Conservation (phyloP, 2,797 vertebrate genomes). For the Dermochelys coriacea region DNA sequence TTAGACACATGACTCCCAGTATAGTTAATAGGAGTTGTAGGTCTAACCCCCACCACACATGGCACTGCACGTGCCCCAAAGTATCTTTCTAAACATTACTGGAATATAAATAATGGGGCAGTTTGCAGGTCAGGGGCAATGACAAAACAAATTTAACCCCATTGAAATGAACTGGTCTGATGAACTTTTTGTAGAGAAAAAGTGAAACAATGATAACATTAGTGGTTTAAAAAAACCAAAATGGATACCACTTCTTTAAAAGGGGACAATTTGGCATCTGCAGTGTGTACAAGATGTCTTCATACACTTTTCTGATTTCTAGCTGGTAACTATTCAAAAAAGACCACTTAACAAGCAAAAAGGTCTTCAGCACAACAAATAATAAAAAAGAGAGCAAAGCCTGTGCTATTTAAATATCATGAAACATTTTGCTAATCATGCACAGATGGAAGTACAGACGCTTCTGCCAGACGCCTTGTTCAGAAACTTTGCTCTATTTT, state of each 20-base stretch:
- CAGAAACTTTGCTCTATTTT: conserved; percentile 84
- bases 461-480: conserved; percentile 81
- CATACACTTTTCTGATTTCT: conserved; percentile 68
- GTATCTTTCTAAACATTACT: accelerated
- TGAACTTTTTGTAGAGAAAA: neutral
- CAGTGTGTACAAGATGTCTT: conserved; percentile 70
- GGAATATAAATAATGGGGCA: accelerated
- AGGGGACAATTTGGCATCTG: conserved; percentile 71
- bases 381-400: conserved; percentile 80
- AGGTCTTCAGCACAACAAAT: conserved; percentile 74
- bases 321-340: conserved; percentile 68
- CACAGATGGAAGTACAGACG: conserved; percentile 81
- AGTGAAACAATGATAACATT: neutral
- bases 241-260: conserved; percentile 44
- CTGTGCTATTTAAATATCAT: conserved; percentile 82
- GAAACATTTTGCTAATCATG: conserved; percentile 82
- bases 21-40: neutral
- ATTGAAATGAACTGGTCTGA: accelerated
- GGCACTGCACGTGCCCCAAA: accelerated
- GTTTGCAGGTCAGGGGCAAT: accelerated
- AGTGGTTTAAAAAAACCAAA: neutral
- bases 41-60: neutral
- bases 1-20: neutral
- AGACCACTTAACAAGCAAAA: conserved; percentile 74
- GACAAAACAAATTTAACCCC: accelerated